Evolutionary conservation across 2,797 vertebrate species (phyloP), one percentile per base, ranked within the genome.

Genomic region (Todus mexicanus): DNA sequence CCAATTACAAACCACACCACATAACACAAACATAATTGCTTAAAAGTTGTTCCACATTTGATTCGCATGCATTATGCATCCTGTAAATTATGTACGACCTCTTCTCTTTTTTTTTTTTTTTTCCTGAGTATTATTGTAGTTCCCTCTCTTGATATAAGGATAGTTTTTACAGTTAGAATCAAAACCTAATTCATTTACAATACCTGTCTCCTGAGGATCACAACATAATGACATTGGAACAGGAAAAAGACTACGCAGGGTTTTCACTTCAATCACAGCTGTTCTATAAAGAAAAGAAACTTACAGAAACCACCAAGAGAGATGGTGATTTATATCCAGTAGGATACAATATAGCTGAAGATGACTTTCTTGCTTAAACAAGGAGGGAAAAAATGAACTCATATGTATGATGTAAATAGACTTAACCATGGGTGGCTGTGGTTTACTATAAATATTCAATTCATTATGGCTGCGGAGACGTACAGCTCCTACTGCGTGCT

Each of bases 1-100:
- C 87, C 93, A 92, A 85, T 95, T 94, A 92, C 84, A 90, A 97
- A 96, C 97, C 97, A 96, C 81, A 72, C 96, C 97, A 94, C 97
- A 96, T 97, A 97, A 96, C 97, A 94, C 94, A 98, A 97, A 97
- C 96, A 92, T 97, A 97, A 98, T 98, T 97, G 97, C 95, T 96
- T 97, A 97, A 98, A 97, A 97, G 96, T 97, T 97, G 96, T 96
- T 97, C 96, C 97, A 96, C 96, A 97, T 97, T 97, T 97, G 96
- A 97, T 97, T 97, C 96, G 2, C 96, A 96, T 97, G 96, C 94
- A 97, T 97, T 97, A 97, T 97, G 94, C 96, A 96, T 96, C 86
- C 96, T 96, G 87, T 97, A 97, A 98, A 97, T 98, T 98, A 97
- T 97, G 97, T 95, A 94, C 54, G 45, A 92, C 92, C 93, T 92